A percentile compares a stretch with the other conserved stretches of the same genome.
Conservation (phyloP, 2,113 vertebrate genomes). For the Regulus satrapa region DNA sequence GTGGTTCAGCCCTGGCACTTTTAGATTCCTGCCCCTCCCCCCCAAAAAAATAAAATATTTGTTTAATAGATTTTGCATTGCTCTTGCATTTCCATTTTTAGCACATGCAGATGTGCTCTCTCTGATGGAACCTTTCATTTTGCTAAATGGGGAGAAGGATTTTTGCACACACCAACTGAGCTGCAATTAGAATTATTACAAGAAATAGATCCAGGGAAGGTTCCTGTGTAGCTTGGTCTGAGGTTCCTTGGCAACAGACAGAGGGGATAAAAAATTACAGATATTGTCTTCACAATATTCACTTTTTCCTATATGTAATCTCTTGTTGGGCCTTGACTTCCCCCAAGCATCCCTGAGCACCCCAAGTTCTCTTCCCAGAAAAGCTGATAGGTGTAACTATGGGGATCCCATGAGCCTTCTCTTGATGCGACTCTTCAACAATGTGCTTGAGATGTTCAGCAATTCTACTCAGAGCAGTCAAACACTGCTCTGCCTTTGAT, state of each 20-base stretch:
- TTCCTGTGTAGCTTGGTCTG: conserved; percentile 17
- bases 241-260: conserved; percentile 16
- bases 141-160: conserved; percentile 14
- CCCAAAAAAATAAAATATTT: conserved; percentile 11
- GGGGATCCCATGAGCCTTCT: neutral
- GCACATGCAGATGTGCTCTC: conserved; percentile 17
- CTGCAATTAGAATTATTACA: conserved; percentile 58
- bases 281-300: conserved; percentile 3
- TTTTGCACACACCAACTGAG: conserved; percentile 38
- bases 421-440: neutral
- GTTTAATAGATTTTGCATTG: conserved; percentile 53
- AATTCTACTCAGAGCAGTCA: neutral
- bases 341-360: neutral
- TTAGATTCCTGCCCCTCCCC: neutral
- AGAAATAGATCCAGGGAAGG: conserved; percentile 18
- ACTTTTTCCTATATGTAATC: neutral
- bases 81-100: conserved; percentile 54
- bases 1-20: conserved; percentile 33
- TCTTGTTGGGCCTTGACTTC: conserved; percentile 24
- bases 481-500: neutral
- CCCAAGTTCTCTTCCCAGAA: conserved; percentile 4
- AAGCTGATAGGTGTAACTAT: neutral
- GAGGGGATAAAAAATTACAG: neutral
- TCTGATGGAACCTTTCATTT: conserved; percentile 55
- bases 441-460: neutral